Percentiles rank a stretch among this genome's conserved stretches.
phyloP scores from a whole-genome alignment of 1,140 invertebrate species.

The Philopotamus ludificatus region DNA sequence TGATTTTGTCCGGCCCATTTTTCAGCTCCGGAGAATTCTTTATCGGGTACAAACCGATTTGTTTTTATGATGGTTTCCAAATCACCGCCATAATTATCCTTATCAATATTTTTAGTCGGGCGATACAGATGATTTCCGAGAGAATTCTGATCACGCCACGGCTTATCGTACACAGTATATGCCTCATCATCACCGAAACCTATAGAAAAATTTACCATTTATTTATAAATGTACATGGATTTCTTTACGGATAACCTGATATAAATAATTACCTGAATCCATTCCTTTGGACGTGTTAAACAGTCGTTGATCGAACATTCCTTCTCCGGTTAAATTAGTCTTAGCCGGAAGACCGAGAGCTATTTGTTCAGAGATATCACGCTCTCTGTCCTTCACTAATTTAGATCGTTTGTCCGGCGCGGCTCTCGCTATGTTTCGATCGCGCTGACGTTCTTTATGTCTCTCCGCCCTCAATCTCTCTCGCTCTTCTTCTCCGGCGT shows the following conservation, averaged over 20 bases:
- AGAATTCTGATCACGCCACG: conserved; percentile 80
- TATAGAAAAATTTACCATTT: conserved; percentile 36
- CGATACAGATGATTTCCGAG: conserved; percentile 90
- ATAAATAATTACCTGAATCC: conserved; percentile 64
- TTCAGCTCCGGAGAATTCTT: conserved; percentile 92
- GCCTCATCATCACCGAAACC: conserved; percentile 98
- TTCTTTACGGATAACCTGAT: not conserved
- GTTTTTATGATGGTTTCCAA: conserved; percentile 84
- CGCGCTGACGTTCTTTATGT: conserved; percentile 88
- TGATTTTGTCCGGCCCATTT: conserved; percentile 56
- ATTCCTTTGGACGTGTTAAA: conserved; percentile 96
- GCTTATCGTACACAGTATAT: conserved; percentile 97
- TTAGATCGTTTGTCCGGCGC: conserved; percentile 93
- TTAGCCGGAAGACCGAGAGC: conserved; percentile 94
- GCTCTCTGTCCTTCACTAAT: conserved; percentile 86
- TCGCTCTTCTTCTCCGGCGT: conserved; percentile 80
- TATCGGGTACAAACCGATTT: conserved; percentile 95
- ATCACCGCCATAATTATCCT: conserved; percentile 89
- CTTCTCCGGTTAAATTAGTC: conserved; percentile 69
- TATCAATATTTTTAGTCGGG: conserved; percentile 85
- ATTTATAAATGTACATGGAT: not conserved
- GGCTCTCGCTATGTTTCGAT: conserved; percentile 88
- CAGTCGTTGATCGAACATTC: conserved; percentile 92
- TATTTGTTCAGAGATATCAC: conserved; percentile 98
- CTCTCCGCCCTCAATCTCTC: conserved; percentile 87